A percentile compares a stretch with the other conserved stretches of the same genome.
Conservation (phyloP, 2,797 vertebrate species). For the Gymnoscopelus microlampas region DNA sequence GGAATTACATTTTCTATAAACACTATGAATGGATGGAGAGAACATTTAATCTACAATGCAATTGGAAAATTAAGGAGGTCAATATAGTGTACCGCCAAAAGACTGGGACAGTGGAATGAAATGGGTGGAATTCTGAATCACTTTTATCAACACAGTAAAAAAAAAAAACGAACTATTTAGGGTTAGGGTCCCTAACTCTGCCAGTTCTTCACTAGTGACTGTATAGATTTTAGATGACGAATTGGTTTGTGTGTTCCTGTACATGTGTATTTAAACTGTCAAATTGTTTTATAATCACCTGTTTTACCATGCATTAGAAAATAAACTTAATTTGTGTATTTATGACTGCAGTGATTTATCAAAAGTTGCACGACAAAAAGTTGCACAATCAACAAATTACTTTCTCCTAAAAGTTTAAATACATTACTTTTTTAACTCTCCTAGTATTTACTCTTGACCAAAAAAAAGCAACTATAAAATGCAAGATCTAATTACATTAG, state of each 20-base stretch:
- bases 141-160: no score
- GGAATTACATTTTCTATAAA: no score
- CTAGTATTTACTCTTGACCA: neutral
- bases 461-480: no score
- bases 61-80: no score
- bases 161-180: neutral
- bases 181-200: neutral
- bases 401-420: constrained; percentile 37
- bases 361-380: constrained; percentile 15
- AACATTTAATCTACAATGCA: no score
- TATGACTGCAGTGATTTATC: constrained; percentile 28
- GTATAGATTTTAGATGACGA: neutral
- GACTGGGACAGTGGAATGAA: no score
- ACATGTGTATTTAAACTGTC: constrained; percentile 17
- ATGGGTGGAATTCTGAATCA: no score
- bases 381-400: constrained; percentile 3
- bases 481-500: no score
- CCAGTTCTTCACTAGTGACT: neutral
- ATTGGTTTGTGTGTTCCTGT: neutral
- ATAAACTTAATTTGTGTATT: constrained; percentile 53
- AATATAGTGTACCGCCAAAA: no score
- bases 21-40: no score
- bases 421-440: constrained; percentile 38
- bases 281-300: neutral
- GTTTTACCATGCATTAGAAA: constrained; percentile 42